Evolutionary conservation across 2,113 vertebrate species (phyloP).

Genomic region (Ailurus styani): DNA sequence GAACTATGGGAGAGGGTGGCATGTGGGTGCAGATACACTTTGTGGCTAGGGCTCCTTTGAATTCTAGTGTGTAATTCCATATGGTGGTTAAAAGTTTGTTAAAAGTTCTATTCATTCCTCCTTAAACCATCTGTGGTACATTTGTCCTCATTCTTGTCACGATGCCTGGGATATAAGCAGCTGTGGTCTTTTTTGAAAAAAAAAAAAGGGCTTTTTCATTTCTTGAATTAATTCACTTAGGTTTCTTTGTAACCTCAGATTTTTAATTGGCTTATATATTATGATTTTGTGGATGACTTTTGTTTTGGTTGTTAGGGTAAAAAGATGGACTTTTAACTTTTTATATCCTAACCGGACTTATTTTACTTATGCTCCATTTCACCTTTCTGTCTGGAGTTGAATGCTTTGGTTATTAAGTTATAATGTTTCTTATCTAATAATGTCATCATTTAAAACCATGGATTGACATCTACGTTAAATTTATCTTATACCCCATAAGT

Average conservation of each 20-base stretch:
- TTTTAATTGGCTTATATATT: slow-evolving; percentile 19
- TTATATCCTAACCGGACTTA: not conserved
- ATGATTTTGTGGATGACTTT: not conserved
- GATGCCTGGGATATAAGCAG: not conserved
- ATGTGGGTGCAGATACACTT: not conserved
- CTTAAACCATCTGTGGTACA: not conserved
- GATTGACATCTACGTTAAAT: not conserved
- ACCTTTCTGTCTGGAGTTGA: not conserved
- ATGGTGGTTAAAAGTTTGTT: not conserved
- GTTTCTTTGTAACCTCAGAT: not conserved
- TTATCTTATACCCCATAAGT: not conserved
- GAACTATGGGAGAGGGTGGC: not conserved
- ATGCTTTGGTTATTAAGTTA: not conserved
- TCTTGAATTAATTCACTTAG: slow-evolving; percentile 1
- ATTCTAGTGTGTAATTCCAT: not conserved
- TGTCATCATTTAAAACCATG: not conserved
- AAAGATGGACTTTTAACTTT: not conserved
- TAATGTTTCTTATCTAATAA: not conserved
- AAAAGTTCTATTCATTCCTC: not conserved
- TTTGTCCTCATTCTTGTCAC: slow-evolving; percentile 33
- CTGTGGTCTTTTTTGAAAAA: not conserved
- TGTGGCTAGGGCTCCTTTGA: not conserved
- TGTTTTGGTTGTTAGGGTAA: not conserved
- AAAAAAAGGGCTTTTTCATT: not conserved
- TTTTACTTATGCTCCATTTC: not conserved